Evolutionary conservation across 2,113 vertebrate genomes (phyloP), one percentile per base, ranked within the genome.

Genomic region (Erythrocebus patas): DNA sequence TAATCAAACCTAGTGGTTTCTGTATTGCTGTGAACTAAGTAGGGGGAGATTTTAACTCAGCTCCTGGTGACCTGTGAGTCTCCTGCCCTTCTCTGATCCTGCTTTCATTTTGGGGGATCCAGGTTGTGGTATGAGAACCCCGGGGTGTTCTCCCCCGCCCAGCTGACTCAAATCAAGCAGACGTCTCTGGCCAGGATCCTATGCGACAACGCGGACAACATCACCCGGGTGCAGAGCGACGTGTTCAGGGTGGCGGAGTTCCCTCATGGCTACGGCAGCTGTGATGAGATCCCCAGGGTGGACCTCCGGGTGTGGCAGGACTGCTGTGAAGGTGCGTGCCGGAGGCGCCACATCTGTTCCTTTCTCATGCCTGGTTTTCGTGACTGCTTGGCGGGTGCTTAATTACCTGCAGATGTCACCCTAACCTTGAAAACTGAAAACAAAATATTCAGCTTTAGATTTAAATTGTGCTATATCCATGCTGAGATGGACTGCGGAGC

Each of bases 111-210:
- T 52, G 66, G 98, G 98, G 95, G 91, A 81, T 96, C 92, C 98
- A 99, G 99, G 99, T 99, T 99, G 97, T 99, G 99, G 99, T 99
- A 99, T 86, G 99, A 99, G 97, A 99, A 99, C 98, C 99, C 99
- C 0, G 99, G 99, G 22, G 99, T 99, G 89, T 99, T 99, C 98
- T 99, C 98, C 0, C 99, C 99, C 0, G 99, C 99, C 88, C 99
- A 99, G 98, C 98, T 99, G 97, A 99, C 99, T 2, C 99, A 99
- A 98, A 98, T 99, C 98, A 99, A 99, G 97, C 99, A 99, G 98
- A 98, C 99, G 0, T 99, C 99, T 59, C 99, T 99, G 96, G 99
- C 99, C 40, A 98, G 99, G 92, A 99, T 99, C 97, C 97, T 99
- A 61, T 99, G 99, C 9, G 99, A 99, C 98, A 99, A 99, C 10